phyloP scores from a whole-genome alignment of 2,888 invertebrate species.

The Zygothrica quintamaculata region DNA sequence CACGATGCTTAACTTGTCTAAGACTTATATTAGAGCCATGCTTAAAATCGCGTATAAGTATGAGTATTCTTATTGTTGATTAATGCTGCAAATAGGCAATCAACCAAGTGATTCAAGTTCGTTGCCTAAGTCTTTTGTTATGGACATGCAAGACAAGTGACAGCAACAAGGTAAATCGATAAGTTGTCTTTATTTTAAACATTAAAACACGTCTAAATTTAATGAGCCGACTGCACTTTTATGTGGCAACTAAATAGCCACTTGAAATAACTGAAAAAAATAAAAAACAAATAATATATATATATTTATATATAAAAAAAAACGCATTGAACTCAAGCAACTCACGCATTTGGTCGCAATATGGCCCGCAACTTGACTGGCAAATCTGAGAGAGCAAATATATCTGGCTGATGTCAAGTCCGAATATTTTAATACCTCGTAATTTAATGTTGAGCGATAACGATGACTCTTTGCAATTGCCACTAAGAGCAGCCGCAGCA shows the following conservation, averaged over 20 bases:
- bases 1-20: no score
- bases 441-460: conserved; percentile 36
- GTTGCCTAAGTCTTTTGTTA: conserved; percentile 79
- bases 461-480: conserved; percentile 43
- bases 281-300: no score
- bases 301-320: no score
- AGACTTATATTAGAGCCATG: no score
- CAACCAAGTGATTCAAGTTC: conserved; percentile 60
- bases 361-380: no score
- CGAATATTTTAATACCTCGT: conserved; percentile 37
- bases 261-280: no score
- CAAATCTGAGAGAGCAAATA: conserved; percentile 21
- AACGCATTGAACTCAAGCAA: conserved; percentile 67
- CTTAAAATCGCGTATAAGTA: no score
- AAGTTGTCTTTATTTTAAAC: conserved; percentile 32
- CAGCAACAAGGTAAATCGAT: conserved; percentile 22
- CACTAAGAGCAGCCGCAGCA: conserved; percentile 55
- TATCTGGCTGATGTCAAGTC: conserved; percentile 25
- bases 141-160: conserved; percentile 43
- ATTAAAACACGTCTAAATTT: conserved; percentile 59
- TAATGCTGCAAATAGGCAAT: background rate
- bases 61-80: background rate
- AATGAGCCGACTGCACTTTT: conserved; percentile 57
- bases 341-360: conserved; percentile 24
- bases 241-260: conserved; percentile 49